Evolutionary conservation across 2,888 invertebrate species (phyloP).

Genomic region (Drosophila subquinaria): DNA sequence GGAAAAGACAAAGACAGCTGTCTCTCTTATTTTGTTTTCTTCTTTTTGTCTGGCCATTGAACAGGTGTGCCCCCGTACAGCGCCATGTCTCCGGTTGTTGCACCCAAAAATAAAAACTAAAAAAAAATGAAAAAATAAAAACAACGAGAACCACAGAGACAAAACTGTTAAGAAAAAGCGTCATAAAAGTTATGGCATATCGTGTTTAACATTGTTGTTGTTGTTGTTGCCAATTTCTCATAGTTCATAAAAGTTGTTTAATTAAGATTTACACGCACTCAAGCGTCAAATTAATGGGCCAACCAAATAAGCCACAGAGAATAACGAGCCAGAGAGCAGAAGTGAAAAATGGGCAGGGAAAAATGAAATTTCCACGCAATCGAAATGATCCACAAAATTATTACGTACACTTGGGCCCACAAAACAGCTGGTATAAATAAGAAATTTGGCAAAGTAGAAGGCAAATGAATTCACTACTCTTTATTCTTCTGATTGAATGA

Average conservation of each 20-base stretch:
- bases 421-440: background rate
- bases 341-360: constrained; percentile 27
- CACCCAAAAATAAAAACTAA: constrained; percentile 44
- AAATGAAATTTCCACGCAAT: constrained; percentile 45
- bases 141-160: constrained; percentile 23
- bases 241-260: constrained; percentile 59
- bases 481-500: background rate
- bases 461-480: background rate
- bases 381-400: constrained; percentile 23
- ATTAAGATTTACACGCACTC: constrained; percentile 64
- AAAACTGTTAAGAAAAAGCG: constrained; percentile 29
- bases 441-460: background rate
- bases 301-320: constrained; percentile 3
- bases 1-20: background rate
- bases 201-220: constrained; percentile 26
- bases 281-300: constrained; percentile 58
- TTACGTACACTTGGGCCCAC: background rate
- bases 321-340: background rate
- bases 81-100: constrained; percentile 50
- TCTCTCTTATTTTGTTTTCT: background rate
- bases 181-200: constrained; percentile 41
- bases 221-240: constrained; percentile 39
- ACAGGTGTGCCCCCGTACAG: constrained; percentile 49
- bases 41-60: constrained; percentile 27
- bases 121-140: constrained; percentile 5